phyloP scores from a whole-genome alignment of 1,140 invertebrate genomes.

The Acromyrmex charruanus region DNA sequence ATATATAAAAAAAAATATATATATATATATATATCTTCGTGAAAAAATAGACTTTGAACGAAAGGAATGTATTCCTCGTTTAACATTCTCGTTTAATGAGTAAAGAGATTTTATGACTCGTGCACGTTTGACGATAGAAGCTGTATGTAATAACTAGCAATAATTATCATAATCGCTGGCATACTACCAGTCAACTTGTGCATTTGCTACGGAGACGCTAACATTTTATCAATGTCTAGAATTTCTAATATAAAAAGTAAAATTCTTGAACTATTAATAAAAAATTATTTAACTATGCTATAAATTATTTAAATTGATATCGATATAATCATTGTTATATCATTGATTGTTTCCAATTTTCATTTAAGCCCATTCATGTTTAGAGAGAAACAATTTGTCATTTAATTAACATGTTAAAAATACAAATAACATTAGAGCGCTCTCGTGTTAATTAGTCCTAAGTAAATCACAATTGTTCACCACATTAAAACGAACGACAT shows the following conservation, averaged over 20 bases:
- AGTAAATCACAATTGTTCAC: neutral
- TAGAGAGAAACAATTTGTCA: neutral
- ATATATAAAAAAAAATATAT: too few species aligned
- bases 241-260: neutral
- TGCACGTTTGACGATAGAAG: neutral
- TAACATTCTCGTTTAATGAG: neutral
- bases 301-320: neutral
- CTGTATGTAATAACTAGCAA: conserved; percentile 3
- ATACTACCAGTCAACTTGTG: neutral
- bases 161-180: neutral
- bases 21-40: too few species aligned
- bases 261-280: conserved; percentile 6
- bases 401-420: neutral
- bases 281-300: neutral
- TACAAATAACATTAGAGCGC: neutral
- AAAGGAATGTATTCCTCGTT: neutral
- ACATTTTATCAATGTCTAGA: conserved; percentile 8
- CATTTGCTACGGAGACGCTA: neutral
- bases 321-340: neutral
- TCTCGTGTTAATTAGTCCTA: neutral
- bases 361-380: neutral
- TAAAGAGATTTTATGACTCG: neutral
- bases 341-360: neutral
- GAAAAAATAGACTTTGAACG: neutral
- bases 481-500: conserved; percentile 9